phyloP scores from a whole-genome alignment of 2,113 vertebrate genomes.

The Dendrocopos noguchii region DNA sequence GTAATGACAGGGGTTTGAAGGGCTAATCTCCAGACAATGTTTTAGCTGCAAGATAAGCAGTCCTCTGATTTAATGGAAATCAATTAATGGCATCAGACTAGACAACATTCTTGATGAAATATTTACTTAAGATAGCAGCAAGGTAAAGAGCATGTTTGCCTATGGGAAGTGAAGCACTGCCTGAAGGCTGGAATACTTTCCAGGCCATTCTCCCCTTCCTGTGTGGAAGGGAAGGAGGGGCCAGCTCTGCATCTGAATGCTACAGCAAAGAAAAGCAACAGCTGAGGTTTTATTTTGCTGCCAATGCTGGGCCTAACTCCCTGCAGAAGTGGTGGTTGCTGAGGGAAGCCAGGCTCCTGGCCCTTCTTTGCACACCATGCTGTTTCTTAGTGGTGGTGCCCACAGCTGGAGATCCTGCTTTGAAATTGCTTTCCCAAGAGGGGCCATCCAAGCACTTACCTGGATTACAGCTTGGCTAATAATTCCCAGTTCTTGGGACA shows the following conservation, averaged over 20 bases:
- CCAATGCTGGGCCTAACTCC: accelerated
- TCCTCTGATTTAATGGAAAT: constrained; percentile 40
- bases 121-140: constrained; percentile 49
- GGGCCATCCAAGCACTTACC: neutral
- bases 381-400: neutral
- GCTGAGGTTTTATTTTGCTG: neutral
- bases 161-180: neutral
- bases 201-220: neutral
- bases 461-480: neutral
- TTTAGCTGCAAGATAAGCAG: neutral
- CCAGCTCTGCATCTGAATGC: neutral
- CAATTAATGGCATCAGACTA: constrained; percentile 25
- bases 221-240: neutral
- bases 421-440: neutral
- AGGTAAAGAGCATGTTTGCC: constrained; percentile 63
- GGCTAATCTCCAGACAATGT: neutral
- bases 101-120: constrained; percentile 23
- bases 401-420: neutral
- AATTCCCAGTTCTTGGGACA: neutral
- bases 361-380: accelerated
- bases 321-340: neutral
- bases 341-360: neutral
- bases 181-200: neutral
- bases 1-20: neutral
- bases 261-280: neutral